Conservation (phyloP, 2,888 invertebrate genomes). For the Aradus depressus region DNA sequence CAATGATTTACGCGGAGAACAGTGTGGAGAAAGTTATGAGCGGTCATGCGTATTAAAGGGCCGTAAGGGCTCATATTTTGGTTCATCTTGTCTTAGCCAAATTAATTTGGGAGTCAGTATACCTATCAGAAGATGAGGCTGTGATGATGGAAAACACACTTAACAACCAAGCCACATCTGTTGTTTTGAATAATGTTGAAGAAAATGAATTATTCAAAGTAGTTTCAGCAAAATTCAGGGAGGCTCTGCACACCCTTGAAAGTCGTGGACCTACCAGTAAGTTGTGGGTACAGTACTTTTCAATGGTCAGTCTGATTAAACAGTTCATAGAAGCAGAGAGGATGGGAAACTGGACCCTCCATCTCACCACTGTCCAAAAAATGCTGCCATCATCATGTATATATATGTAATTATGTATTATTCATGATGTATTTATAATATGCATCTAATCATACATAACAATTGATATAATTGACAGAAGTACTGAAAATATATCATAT, state of each 20-base stretch:
- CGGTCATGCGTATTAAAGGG: slow-evolving; percentile 33
- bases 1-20: slow-evolving; percentile 32
- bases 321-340: slow-evolving; percentile 20
- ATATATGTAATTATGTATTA: too few species aligned
- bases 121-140: slow-evolving; percentile 3
- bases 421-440: too few species aligned
- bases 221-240: neutral
- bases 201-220: slow-evolving; percentile 1
- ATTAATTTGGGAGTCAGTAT: slow-evolving; percentile 1
- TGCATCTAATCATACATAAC: too few species aligned
- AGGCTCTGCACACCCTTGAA: slow-evolving; percentile 4
- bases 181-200: neutral
- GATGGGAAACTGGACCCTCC: too few species aligned
- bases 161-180: slow-evolving; percentile 3
- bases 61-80: slow-evolving; percentile 32
- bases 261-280: slow-evolving; percentile 4
- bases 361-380: slow-evolving; percentile 31
- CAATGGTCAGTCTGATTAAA: slow-evolving; percentile 10
- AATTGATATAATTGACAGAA: too few species aligned
- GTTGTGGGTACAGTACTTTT: slow-evolving; percentile 17
- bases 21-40: slow-evolving; percentile 32
- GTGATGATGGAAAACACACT: slow-evolving; percentile 1
- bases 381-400: too few species aligned
- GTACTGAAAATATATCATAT: too few species aligned
- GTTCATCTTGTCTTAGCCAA: slow-evolving; percentile 28